Base-by-base conservation (phyloP, 2,113 vertebrate genomes). In the Trematomus loennbergii region DNA sequence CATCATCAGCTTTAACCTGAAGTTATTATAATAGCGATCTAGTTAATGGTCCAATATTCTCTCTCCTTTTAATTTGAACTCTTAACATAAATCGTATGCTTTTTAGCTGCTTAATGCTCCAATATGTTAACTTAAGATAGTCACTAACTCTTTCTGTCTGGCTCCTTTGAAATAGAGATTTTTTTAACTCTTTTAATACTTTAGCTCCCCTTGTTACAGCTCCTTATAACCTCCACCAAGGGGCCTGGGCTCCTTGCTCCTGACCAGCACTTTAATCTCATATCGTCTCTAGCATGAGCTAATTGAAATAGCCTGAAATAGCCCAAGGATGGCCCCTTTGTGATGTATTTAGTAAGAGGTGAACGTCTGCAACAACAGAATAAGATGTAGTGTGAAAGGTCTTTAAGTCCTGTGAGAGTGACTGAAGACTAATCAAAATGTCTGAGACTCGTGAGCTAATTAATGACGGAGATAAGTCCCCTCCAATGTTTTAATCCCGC, bases 381-480 rank as follows among this genome's bases (percentile, higher is more conserved):
- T 46, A 48, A 63, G 68, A 83, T 45, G 52, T 48, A 65, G 36
- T 61, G 65, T 5, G 67, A 43, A 52, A 49, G 55, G 40, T 60
- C 75, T 85, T 78, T 78, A 87, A 83, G 48, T 60, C 86, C 69
- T 64, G 36, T 48, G 75, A 90, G 79, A 91, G 67, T 68, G 79
- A 86, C 69, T 57, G 54, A 29, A 72, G 74, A 87, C 85, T 89
- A 86, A 90, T 88, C 90, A 90, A 91, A 85, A 87, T 70, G 72
- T 88, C 75, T 82, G 78, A 64, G 33, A 76, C 65, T 60, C 60
- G 59, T 43, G 57, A 73, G 76, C 71, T 85, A 89, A 90, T 92
- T 88, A 90, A 88, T 79, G 78, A 68, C 67, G 58, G 78, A 72
- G 83, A 77, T 83, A 80, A 73, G 48, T 57, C 53, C 22, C 58